Base-by-base conservation (phyloP, 2,797 vertebrate genomes). In the Oryzias dopingdopingensis region DNA sequence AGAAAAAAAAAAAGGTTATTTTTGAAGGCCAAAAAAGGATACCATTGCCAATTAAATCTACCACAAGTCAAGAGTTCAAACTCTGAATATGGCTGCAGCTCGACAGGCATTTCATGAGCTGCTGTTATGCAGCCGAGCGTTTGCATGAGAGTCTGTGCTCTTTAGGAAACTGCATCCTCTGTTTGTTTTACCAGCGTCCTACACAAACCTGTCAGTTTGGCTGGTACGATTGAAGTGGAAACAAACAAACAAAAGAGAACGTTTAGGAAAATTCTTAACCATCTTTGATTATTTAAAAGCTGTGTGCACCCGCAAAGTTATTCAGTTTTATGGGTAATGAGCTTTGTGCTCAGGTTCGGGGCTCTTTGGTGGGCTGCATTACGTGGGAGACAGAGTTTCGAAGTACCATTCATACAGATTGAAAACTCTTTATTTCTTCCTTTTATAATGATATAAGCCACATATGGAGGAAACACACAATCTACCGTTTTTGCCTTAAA, bases 71-170 rank as follows among this genome's bases (percentile, higher is more conserved):
- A 3, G 0, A 16, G 22, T 42, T 52, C 20, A 50, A 20, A 62
- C 10, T 45, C 53, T 37, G 45, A 4, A 8, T 50, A 18, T 49
- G 32, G 49, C 3, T n/a, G 15, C 20, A 13, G n/a, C 41, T 22
- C 16, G 15, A 3, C 26, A 32, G 54, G 20, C 8, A 20, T 13
- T 41, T 49, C 48, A 0, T 18, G 2, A 44, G 24, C 51, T 57
- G 49, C 13, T 16, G 42, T 37, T 37, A 37, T 37, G 15, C 1
- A 15, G 41, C 20, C 17, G 6, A 67, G 48, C 57, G 10, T 49
- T 55, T 4, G 46, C 13, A 37, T n/a, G 45, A 67, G 42, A 59
- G 62, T 52, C 61, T 62, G 44, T 53, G 26, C 49, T 44, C 14
- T 32, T 41, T 37, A 18, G 41, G 51, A 18, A 8, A 50, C 16